Evolutionary conservation across 2,888 invertebrate species (phyloP), one percentile per base, ranked within the genome.

Genomic region (Balanococcus diminutus): DNA sequence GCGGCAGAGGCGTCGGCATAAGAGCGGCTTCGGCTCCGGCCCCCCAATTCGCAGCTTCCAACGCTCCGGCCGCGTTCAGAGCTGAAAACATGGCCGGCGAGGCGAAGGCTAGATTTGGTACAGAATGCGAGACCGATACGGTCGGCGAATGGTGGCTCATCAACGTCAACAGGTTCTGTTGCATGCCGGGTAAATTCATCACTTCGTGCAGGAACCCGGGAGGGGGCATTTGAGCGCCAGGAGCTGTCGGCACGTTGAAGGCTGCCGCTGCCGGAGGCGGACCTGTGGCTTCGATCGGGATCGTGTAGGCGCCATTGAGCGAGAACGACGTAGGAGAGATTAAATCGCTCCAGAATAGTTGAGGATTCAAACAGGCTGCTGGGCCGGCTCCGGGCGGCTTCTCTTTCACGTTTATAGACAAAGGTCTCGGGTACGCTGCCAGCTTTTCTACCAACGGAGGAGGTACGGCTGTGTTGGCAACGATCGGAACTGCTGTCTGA

Each of bases 91-190:
- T 42, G 46, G 42, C 46, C 19, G 82, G 82, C 22, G 82, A 6
- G 1, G 46, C 22, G 42, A 82, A 19, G 22, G 56, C 22, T 16
- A 75, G 3, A 75, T 75, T 75, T 36, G 75, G 75, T 28, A 75
- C 75, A 19, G 36, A 31, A n/a, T 31, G 75, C 11, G 75, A 28
- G 9, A 75, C 36, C 36, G 31, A 32, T 72, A 28, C 72, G 75
- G 75, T n/a, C 3, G 39, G 56, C 32, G 86, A 39, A 51, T 61
- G 89, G 87, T 90, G 90, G 87, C 88, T 89, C 56, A 90, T 88
- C 28, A 90, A 87, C 14, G 89, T 89, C 83, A 88, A 89, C 67
- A 90, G 88, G 9, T 89, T 89, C 82, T 89, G 89, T 85, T 89
- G 90, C 56, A 90, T 87, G 51, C 90, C 90, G 32, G 81, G 81